phyloP scores from a whole-genome alignment of 2,113 vertebrate genomes.

The Tragelaphus imberbis region DNA sequence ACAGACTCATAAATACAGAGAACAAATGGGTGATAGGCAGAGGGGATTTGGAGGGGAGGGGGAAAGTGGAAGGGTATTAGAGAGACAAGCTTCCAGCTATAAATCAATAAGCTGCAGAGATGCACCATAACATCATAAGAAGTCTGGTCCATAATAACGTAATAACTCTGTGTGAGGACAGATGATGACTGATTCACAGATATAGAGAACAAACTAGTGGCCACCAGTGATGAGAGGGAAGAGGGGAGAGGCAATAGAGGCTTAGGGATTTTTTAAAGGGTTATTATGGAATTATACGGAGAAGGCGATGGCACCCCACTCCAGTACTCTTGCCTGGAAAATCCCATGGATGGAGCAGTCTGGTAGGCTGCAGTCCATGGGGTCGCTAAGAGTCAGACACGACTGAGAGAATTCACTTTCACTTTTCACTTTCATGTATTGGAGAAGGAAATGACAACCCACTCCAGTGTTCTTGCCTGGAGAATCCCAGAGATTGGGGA shows the following conservation, averaged over 20 bases:
- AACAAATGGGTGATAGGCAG: not conserved
- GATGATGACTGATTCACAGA: not conserved
- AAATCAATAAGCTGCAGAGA: not conserved
- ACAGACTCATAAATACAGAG: not conserved
- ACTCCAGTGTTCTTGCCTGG: no score
- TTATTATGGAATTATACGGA: not conserved
- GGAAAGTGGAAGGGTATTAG: not conserved
- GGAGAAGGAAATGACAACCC: no score
- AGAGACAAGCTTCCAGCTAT: not conserved
- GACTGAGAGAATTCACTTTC: no score
- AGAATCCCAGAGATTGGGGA: no score
- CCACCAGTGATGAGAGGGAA: not conserved
- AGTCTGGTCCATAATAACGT: not conserved
- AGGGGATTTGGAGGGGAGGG: not conserved
- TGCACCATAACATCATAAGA: not conserved
- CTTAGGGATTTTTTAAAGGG: not conserved
- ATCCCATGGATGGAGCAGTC: no score
- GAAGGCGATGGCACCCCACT: no score
- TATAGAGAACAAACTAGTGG: not conserved
- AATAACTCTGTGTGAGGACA: not conserved
- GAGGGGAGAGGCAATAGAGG: not conserved
- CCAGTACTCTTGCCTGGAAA: no score
- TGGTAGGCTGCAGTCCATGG: no score
- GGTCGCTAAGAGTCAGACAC: no score
- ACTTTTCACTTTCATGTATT: no score